Conservation (phyloP, 2,888 invertebrate genomes). For the Pandemis heparana region DNA sequence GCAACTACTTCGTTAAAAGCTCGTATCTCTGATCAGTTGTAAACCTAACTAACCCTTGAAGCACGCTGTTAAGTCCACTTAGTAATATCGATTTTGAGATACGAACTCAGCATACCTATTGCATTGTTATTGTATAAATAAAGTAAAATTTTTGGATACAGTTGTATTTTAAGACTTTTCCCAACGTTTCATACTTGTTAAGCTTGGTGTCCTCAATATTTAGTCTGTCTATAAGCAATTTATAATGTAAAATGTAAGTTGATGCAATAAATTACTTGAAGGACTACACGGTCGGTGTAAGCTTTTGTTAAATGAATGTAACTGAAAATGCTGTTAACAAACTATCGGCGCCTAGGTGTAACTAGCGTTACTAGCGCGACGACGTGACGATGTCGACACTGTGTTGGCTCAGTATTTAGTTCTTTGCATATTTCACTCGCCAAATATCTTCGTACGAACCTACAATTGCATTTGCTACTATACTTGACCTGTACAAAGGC, state of each 20-base stretch:
- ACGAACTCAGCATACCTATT: neutral
- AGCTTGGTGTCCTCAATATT: conserved; percentile 47
- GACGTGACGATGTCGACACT: neutral
- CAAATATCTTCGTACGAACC: neutral
- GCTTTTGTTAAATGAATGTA: conserved; percentile 28
- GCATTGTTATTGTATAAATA: conserved; percentile 44
- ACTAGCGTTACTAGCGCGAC: neutral
- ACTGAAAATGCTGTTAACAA: neutral
- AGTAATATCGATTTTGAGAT: no score
- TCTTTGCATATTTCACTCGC: neutral
- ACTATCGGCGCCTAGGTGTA: neutral
- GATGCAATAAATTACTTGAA: conserved; percentile 43
- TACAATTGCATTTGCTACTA: no score
- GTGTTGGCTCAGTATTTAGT: neutral
- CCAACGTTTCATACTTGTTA: conserved; percentile 48
- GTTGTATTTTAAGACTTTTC: conserved; percentile 50
- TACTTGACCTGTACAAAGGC: no score
- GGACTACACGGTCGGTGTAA: conserved; percentile 20
- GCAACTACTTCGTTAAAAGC: no score
- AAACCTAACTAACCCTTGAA: no score
- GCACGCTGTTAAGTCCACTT: no score
- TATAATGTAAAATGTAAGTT: conserved; percentile 49
- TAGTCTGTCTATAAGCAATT: conserved; percentile 48
- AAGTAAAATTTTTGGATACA: conserved; percentile 51
- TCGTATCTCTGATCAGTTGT: no score